A percentile compares a stretch with the other conserved stretches of the same genome.
Conservation (phyloP, 1,140 invertebrate species). For the Stegodyphus mimosarum region DNA sequence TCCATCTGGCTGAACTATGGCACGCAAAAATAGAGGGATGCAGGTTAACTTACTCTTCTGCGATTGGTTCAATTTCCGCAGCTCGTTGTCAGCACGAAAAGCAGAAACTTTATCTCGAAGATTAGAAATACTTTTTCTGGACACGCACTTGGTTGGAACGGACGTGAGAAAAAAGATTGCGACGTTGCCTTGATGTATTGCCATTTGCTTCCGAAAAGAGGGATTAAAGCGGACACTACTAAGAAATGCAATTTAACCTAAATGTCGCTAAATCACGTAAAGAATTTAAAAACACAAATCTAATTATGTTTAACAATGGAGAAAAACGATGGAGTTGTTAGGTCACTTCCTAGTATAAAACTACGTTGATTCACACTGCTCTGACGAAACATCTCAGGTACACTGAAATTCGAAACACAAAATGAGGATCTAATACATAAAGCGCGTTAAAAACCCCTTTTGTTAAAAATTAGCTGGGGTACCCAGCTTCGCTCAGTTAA, state of each 20-base stretch:
- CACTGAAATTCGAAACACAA: no score
- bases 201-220: conserved; percentile 8
- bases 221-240: not conserved
- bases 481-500: no score
- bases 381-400: no score
- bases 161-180: no score
- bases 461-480: no score
- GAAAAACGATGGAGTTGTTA: no score
- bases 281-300: conserved; percentile 20
- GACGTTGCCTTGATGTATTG: not conserved
- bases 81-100: not conserved
- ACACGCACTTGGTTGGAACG: no score
- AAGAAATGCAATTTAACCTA: conserved; percentile 9
- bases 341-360: no score
- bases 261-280: conserved; percentile 25
- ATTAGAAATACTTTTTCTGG: not conserved
- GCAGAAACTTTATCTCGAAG: conserved; percentile 19
- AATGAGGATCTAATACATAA: no score
- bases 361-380: no score
- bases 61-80: conserved; percentile 27
- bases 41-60: not conserved
- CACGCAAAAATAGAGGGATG: not conserved
- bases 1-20: not conserved
- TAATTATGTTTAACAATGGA: not conserved
- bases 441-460: no score